Base-by-base conservation (phyloP, 1,140 invertebrate genomes). In the Pseudachorutes palmiensis region DNA sequence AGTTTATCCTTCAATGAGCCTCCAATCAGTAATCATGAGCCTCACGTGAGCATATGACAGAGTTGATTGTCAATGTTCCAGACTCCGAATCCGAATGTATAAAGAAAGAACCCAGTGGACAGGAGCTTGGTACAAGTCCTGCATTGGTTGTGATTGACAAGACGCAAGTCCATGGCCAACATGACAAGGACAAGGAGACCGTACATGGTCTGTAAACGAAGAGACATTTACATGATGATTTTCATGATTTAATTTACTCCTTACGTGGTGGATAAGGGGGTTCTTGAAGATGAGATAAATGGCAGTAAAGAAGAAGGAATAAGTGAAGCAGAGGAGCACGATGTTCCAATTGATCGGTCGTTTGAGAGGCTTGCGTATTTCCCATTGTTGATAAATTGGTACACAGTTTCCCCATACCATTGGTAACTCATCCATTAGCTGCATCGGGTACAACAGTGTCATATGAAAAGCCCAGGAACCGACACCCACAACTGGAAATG, bases 381-480 rank as follows among this genome's bases (percentile, higher is more conserved):
- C 70, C 30, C 57, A 74, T 60, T 63, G 65, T 55, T 69, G 72
- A 57, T 72, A 70, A n/a, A 74, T 64, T 36, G 76, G 69, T 62
- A 70, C 63, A 28, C 68, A 69, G 33, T 64, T 70, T 61, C 69
- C 67, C 63, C 65, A 73, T 0, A 72, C 5, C 79, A 80, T 81
- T 2, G 79, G 77, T 24, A 81, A 60, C 66, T 81, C 80, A 74
- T 81, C 80, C 32, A 78, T 70, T 12, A 82, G 70, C 70, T 82
- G 81, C 79, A 80, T 80, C 59, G 76, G 75, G 70, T 80, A 81
- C 16, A 76, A 51, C 0, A 82, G 68, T 24, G 81, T 82, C 80
- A 81, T 80, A 68, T 82, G 81, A 72, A 82, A 82, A 36, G 75
- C 74, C 77, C 77, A 80, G 0, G 80, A 82, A 24, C 81, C 81